phyloP scores from a whole-genome alignment of 92 coral and sea anemone genomes.

The Hydrozoanthus gracilis region DNA sequence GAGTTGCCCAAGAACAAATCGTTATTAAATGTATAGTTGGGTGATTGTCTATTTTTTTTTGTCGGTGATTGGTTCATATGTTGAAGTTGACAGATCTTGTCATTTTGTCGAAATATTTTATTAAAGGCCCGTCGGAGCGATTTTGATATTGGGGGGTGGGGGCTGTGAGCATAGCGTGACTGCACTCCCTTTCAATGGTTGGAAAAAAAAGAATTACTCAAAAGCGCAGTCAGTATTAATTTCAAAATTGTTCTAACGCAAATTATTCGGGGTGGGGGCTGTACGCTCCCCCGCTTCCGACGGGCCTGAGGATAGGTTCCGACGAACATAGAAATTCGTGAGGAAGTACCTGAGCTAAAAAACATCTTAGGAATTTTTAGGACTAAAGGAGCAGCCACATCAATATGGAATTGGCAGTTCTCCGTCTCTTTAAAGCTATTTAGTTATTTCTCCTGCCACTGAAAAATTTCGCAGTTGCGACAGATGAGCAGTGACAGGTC shows the following conservation, averaged over 20 bases:
- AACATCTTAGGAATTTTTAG: background rate
- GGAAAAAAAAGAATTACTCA: background rate
- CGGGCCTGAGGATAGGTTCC: background rate
- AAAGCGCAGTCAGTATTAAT: background rate
- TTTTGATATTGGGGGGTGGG: background rate
- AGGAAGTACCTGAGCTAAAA: background rate
- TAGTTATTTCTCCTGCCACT: background rate
- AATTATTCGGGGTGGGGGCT: background rate
- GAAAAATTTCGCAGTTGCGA: background rate
- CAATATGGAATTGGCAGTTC: conserved; percentile 14
- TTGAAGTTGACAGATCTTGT: background rate
- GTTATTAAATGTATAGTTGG: too few relatives aligned
- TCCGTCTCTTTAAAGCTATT: background rate
- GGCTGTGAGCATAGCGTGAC: background rate
- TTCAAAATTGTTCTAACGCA: background rate
- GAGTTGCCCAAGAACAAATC: too few relatives aligned
- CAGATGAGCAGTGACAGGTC: conserved; percentile 19
- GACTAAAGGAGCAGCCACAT: conserved; percentile 20
- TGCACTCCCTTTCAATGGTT: background rate
- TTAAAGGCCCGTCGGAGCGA: background rate
- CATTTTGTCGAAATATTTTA: background rate
- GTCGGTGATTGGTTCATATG: background rate
- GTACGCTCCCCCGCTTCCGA: background rate
- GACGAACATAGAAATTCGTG: background rate
- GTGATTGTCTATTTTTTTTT: too few relatives aligned